Evolutionary conservation across 2,113 vertebrate genomes (phyloP).

Genomic region (Eudyptes chrysolophus): DNA sequence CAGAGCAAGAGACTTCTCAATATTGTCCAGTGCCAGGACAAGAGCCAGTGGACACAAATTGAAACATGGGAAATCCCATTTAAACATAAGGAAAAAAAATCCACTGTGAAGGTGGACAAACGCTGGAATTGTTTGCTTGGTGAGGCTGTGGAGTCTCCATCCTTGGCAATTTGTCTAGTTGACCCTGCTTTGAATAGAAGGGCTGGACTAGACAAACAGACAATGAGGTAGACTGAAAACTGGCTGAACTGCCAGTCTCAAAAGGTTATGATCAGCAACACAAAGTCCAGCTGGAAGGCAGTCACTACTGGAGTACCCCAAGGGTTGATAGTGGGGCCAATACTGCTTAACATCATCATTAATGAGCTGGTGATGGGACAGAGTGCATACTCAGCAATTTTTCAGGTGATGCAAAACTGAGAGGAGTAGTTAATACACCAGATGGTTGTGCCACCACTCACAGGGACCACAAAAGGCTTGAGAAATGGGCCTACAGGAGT

Average conservation of each 20-base stretch:
- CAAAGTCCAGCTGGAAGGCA: not conserved
- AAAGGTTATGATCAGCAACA: not conserved
- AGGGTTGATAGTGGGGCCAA: not conserved
- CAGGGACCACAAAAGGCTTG: not conserved
- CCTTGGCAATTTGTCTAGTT: not conserved
- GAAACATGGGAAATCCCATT: not conserved
- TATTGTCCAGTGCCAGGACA: not conserved
- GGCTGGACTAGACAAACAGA: not conserved
- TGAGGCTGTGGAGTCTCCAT: not conserved
- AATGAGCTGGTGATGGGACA: not conserved
- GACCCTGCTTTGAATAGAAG: not conserved
- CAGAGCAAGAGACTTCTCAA: not conserved
- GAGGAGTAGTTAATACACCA: not conserved
- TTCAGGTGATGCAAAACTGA: not conserved
- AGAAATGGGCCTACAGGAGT: not conserved
- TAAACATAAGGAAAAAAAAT: not conserved
- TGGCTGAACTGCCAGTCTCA: not conserved
- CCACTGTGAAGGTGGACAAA: not conserved
- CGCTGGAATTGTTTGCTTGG: not conserved
- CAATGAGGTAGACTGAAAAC: not conserved
- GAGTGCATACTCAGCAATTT: not conserved
- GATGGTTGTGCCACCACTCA: not conserved
- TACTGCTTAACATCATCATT: not conserved
- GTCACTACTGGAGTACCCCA: not conserved
- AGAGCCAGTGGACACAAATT: not conserved